A percentile compares a stretch with the other conserved stretches of the same genome.
Conservation (phyloP, 1,140 invertebrate genomes). For the Rhysida immarginata region DNA sequence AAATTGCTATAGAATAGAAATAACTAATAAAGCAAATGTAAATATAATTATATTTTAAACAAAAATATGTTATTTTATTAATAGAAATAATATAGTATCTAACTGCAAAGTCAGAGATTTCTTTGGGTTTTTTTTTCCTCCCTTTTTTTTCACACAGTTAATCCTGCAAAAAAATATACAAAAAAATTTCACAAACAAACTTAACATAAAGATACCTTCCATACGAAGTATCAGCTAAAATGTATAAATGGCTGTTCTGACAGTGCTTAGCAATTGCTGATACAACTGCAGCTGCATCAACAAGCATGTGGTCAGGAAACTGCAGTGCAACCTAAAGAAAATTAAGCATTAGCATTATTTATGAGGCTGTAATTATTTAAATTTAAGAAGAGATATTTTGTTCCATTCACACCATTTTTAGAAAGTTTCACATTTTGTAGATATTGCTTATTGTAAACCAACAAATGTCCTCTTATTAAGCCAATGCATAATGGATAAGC, state of each 20-base stretch:
- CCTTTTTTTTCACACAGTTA: background rate
- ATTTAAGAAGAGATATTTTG: too few species aligned
- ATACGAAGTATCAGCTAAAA: constrained; percentile 84
- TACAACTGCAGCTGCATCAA: constrained; percentile 49
- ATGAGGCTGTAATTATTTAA: too few species aligned
- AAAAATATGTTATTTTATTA: background rate
- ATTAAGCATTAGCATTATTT: too few species aligned
- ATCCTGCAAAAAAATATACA: background rate
- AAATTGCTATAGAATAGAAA: too few species aligned
- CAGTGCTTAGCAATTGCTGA: constrained; percentile 39
- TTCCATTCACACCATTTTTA: too few species aligned
- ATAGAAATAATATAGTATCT: background rate
- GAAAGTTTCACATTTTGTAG: too few species aligned
- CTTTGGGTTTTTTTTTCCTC: background rate
- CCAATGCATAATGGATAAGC: too few species aligned
- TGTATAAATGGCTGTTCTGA: constrained; percentile 47
- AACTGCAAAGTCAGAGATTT: background rate
- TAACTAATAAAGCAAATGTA: too few species aligned
- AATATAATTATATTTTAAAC: background rate
- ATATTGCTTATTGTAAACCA: too few species aligned
- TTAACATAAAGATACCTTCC: too few species aligned
- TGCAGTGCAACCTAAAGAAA: constrained; percentile 62
- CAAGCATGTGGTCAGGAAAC: constrained; percentile 70
- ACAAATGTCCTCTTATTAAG: too few species aligned
- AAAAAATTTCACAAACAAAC: background rate